Evolutionary conservation across 2,888 invertebrate species (phyloP).

Genomic region (Zeuzera pyrina): DNA sequence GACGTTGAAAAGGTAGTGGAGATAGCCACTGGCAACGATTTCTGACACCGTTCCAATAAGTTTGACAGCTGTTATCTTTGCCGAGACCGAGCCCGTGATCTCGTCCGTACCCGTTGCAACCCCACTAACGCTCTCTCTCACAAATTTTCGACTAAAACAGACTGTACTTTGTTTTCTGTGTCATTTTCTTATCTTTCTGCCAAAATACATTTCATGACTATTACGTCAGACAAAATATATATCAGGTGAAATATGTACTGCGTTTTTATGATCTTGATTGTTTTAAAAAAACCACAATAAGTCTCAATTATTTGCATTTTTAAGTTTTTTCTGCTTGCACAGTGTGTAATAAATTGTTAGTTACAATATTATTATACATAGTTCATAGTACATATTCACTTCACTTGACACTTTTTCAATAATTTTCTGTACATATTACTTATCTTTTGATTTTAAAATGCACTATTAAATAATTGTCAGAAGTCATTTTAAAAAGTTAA

Average conservation of each 20-base stretch:
- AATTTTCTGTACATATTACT: no score
- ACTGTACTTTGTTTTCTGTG: constrained; percentile 71
- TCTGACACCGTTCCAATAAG: constrained; percentile 65
- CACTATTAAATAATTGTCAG: no score
- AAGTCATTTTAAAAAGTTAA: no score
- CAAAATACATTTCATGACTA: constrained; percentile 71
- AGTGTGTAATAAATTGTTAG: no score
- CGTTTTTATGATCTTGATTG: constrained; percentile 38
- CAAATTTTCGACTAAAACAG: constrained; percentile 61
- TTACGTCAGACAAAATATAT: constrained; percentile 65
- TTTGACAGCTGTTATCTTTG: constrained; percentile 49
- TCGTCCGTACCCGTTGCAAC: constrained; percentile 20
- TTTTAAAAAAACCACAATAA: constrained; percentile 19
- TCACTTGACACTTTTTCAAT: no score
- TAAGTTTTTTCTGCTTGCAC: no score
- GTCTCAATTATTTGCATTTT: no score
- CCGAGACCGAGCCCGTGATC: constrained; percentile 19
- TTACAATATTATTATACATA: no score
- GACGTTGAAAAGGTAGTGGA: constrained; percentile 34
- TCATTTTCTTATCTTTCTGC: constrained; percentile 72
- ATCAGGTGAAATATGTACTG: constrained; percentile 59
- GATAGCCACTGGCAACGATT: constrained; percentile 49
- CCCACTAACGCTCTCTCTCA: constrained; percentile 34
- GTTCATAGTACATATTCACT: no score
- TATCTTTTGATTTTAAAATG: no score